Percentiles rank a stretch among this genome's conserved stretches.
These are phyloP conservation scores for Ochotona princeps DNA, from an alignment of 2,113 vertebrate species.

Conservation along the genomic window DNA sequence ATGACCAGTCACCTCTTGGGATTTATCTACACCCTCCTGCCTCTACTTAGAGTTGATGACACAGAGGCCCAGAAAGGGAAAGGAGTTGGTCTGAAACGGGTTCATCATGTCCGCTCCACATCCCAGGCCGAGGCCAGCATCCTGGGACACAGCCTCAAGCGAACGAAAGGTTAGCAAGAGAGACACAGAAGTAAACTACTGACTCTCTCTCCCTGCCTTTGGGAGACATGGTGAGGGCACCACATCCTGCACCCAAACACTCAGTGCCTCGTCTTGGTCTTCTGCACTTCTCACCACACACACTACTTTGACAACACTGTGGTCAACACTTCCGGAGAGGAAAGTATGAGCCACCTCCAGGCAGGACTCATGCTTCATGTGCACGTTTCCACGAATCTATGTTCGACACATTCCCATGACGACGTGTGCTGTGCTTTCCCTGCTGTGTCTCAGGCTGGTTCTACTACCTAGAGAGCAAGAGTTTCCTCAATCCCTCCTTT, in stretches of 20 bases:
- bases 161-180: background rate
- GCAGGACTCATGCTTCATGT: background rate
- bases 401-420: constrained; percentile 10
- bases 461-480: background rate
- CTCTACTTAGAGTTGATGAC: background rate
- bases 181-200: background rate
- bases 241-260: background rate
- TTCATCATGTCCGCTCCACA: background rate
- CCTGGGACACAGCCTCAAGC: background rate
- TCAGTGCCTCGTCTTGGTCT: background rate
- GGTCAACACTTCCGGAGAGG: background rate
- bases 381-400: background rate
- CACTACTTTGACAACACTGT: background rate
- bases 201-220: background rate
- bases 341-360: background rate
- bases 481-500: background rate
- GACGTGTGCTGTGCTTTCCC: background rate
- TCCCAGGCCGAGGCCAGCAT: background rate
- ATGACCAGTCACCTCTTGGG: background rate
- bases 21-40: background rate
- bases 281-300: background rate
- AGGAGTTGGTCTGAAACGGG: background rate
- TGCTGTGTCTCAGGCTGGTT: background rate
- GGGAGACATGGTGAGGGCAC: background rate
- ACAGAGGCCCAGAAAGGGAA: background rate